Percentiles rank a stretch among this genome's conserved stretches.
Evolutionary conservation across 1,140 invertebrate genomes (phyloP).

Genomic region (Calycopis cecrops): DNA sequence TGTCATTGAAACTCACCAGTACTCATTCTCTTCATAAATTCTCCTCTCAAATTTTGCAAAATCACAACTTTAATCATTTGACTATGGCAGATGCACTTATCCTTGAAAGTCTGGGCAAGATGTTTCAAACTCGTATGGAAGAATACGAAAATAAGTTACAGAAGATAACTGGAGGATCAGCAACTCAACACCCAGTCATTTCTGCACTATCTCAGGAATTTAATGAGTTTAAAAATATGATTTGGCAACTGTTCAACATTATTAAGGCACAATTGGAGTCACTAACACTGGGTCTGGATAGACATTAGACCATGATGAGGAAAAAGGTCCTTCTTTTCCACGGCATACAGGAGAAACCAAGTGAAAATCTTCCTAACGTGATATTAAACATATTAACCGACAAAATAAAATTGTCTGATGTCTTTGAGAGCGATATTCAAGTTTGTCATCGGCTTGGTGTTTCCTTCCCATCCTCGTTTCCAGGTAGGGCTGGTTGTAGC

Average conservation of each 20-base stretch:
- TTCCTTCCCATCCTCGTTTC: too few relatives aligned
- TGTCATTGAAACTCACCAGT: too few relatives aligned
- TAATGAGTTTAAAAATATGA: neutral
- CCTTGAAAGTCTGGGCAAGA: neutral
- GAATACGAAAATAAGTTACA: too few relatives aligned
- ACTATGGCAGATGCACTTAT: neutral
- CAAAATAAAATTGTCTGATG: conserved; percentile 3
- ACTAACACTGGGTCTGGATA: neutral
- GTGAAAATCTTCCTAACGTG: neutral
- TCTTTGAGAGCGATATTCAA: neutral
- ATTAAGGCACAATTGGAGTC: neutral
- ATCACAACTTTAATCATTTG: too few relatives aligned
- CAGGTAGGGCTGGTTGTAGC: too few relatives aligned
- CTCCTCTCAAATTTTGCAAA: too few relatives aligned
- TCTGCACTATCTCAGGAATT: too few relatives aligned
- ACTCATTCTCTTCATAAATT: too few relatives aligned
- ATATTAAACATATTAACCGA: neutral
- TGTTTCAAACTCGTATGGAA: too few relatives aligned
- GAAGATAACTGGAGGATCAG: too few relatives aligned
- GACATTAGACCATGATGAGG: conserved; percentile 1
- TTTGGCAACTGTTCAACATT: neutral
- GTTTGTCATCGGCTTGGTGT: conserved; percentile 8
- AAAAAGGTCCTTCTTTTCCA: conserved; percentile 7
- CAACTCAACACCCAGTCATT: too few relatives aligned
- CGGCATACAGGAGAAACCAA: neutral